Evolutionary conservation across 2,113 vertebrate species (phyloP), one percentile per base, ranked within the genome.

Genomic region (Eublepharis macularius): DNA sequence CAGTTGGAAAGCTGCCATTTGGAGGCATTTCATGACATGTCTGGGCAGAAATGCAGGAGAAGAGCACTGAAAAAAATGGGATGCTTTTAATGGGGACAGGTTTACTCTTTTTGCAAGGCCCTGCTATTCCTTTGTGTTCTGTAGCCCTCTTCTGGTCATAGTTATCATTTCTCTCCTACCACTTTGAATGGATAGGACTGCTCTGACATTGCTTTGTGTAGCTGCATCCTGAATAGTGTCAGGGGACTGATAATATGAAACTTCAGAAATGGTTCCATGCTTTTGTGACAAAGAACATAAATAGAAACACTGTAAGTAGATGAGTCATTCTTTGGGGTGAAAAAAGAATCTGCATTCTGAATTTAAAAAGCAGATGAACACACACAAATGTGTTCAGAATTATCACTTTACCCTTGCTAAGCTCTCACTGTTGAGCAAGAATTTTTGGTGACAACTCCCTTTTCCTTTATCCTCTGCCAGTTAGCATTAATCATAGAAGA

Each of bases 91-190:
- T 45, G 9, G 57, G n/a, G 51, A 66, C 32, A n/a, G 12, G 21
- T 66, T 8, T 29, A 41, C 66, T n/a, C 73, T 60, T 19, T 73
- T 66, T 45, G 12, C 21, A 63, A 16, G 21, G 65, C 68, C 26
- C 63, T 80, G n/a, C 41, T 14, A 2, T 86, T 80, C 69, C 57
- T 12, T n/a, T 74, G 78, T 29, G 34, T 74, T 80, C 41, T 80
- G 34, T 74, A 86, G 84, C 84, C 84, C 84, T 86, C 84, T 86
- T 73, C 51, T 86, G 84, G 84, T 57, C 69, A 73, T 54, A 63
- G 14, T 19, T 66, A 47, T 80, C 65, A 79, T 54, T 73, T 79
- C 36, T 83, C 43, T 83, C 34, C 36, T 43, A 17, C 76, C 70
- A 3, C 41, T 54, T 80, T 69, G 80, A 72, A 65, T 49, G 19